Evolutionary conservation across 2,797 vertebrate genomes (phyloP).

Genomic region (Pangasius macronema): DNA sequence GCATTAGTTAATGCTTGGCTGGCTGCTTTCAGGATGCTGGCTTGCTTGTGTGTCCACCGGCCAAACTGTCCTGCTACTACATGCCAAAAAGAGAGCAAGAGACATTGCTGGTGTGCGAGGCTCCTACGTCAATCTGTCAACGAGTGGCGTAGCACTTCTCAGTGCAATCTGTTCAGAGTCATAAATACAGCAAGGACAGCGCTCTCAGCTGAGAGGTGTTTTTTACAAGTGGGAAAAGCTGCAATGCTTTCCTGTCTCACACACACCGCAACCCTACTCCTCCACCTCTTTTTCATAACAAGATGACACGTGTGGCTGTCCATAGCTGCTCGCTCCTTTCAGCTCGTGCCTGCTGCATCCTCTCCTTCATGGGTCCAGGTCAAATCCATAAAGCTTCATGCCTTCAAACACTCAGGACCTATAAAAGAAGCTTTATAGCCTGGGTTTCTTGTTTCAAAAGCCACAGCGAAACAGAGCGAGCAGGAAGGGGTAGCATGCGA

Average conservation of each 20-base stretch:
- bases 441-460: constrained; percentile 43
- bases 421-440: constrained; percentile 54
- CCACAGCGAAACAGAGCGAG: not conserved
- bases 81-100: not conserved
- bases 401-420: constrained; percentile 49
- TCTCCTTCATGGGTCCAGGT: constrained; percentile 44
- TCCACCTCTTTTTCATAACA: not conserved
- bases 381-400: constrained; percentile 52
- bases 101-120: not conserved
- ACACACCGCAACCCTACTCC: not conserved
- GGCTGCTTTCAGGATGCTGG: constrained; percentile 46
- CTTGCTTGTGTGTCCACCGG: constrained; percentile 23
- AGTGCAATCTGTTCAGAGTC: not conserved
- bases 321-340: not conserved
- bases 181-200: not conserved
- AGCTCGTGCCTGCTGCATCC: constrained; percentile 26
- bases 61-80: constrained; percentile 27
- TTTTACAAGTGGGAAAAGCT: not conserved
- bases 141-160: not conserved
- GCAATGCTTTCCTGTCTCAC: not conserved
- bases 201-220: not conserved
- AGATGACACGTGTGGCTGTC: not conserved
- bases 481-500: not conserved
- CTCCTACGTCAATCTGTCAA: not conserved
- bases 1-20: constrained; percentile 47